Evolutionary conservation across 1,140 invertebrate species (phyloP).

Genomic region (Reticulitermes speratus): DNA sequence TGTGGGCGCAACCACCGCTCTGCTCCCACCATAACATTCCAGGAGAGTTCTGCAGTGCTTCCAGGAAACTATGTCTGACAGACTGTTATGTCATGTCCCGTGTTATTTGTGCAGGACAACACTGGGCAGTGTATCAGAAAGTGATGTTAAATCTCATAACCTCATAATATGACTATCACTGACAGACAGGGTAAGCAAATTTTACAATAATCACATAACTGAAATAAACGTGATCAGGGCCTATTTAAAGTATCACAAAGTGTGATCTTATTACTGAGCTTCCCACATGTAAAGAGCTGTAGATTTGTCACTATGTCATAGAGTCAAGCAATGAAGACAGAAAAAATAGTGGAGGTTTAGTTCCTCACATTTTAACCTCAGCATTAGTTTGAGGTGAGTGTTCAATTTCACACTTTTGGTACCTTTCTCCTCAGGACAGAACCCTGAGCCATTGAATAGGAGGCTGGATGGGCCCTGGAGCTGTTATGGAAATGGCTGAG

Average conservation of each 20-base stretch:
- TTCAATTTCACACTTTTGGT: too few species aligned
- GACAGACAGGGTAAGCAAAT: background rate
- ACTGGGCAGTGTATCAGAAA: background rate
- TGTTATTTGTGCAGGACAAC: background rate
- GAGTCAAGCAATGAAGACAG: too few species aligned
- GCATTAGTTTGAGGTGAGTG: too few species aligned
- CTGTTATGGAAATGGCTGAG: too few species aligned
- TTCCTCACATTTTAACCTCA: too few species aligned
- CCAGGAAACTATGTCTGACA: background rate
- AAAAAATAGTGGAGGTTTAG: too few species aligned
- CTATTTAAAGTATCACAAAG: background rate
- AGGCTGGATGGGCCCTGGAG: too few species aligned
- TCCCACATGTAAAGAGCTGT: too few species aligned
- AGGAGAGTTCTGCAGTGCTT: background rate
- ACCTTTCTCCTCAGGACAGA: too few species aligned
- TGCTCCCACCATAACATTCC: conserved; percentile 26
- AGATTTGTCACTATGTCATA: too few species aligned
- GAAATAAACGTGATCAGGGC: background rate
- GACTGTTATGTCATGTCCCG: background rate
- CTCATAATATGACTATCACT: background rate
- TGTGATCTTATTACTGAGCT: too few species aligned
- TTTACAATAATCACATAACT: background rate
- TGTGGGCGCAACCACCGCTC: conserved; percentile 20
- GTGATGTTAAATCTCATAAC: background rate
- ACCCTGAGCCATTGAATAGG: too few species aligned